Evolutionary conservation across 2,797 vertebrate genomes (phyloP), one percentile per base, ranked within the genome.

Genomic region (Kryptolebias ocellatus): DNA sequence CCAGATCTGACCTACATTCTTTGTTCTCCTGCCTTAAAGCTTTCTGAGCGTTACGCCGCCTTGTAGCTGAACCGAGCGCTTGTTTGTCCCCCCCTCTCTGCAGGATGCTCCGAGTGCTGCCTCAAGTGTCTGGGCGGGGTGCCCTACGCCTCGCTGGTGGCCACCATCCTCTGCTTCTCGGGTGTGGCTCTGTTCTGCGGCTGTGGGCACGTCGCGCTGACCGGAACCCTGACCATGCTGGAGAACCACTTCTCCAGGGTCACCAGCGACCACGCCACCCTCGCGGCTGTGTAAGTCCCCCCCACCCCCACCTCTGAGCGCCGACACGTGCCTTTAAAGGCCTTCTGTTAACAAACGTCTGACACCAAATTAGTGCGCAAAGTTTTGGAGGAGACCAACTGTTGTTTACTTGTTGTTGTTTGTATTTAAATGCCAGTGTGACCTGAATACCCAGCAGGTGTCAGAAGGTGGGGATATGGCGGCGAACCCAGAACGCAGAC

Each of bases 41-140:
- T 12, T 51, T 63, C n/a, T 37, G 47, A 37, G 20, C 59, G 28
- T 54, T 20, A 24, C 20, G 20, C 20, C 20, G 20, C 20, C 20
- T 24, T 24, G 20, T 24, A 24, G 20, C 20, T 24, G 20, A 24
- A 24, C 20, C 2, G 20, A 16, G 4, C 29, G 2, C 1, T 20
- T 70, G 46, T 90, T 63, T 71, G 31, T 84, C 83, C 55, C 82
- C 83, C 83, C 56, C 82, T 82, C 66, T 79, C 83, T 92, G 75
- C 90, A 99, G 98, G 98, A 94, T 99, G 97, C 93, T 98, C 98
- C 80, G 97, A 99, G 92, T 99, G 98, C 93, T 99, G 97, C 92
- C 98, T 99, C 94, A 98, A 98, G 91, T 99, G 98, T 94, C 94
- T 99, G 92, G 97, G 98, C 64, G 96, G 98, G 58, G 97, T 99